Conservation (phyloP, 2,797 vertebrate genomes). For the Crenichthys baileyi region DNA sequence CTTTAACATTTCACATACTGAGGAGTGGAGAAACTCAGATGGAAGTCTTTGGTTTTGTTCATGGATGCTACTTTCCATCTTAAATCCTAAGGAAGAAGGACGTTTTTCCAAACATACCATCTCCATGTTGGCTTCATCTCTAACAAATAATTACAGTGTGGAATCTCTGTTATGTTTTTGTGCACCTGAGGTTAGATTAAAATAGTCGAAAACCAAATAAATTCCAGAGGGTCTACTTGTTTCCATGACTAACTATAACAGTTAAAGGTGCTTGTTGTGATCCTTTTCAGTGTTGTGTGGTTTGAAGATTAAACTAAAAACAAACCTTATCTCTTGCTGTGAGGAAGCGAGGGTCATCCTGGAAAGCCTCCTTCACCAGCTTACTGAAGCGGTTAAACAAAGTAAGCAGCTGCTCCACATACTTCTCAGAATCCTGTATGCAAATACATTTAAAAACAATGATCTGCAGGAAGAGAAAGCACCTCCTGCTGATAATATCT, state of each 20-base stretch:
- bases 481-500: background rate
- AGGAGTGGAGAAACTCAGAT: background rate
- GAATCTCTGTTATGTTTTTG: background rate
- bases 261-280: background rate
- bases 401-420: slow-evolving; percentile 94
- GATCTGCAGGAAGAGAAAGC: background rate
- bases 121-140: too few species aligned
- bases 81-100: background rate
- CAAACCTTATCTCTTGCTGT: slow-evolving; percentile 96
- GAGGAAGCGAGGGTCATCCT: slow-evolving; percentile 96
- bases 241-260: background rate
- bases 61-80: background rate
- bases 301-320: background rate
- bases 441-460: background rate
- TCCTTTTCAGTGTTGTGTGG: background rate
- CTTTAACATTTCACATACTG: background rate
- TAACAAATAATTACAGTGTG: too few species aligned
- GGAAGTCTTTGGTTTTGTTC: background rate
- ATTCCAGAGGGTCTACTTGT: background rate
- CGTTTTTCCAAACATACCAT: background rate
- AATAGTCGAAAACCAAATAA: background rate
- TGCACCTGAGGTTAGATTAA: background rate
- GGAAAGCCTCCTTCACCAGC: slow-evolving; percentile 97
- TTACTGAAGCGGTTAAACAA: slow-evolving; percentile 98
- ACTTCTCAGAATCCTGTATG: slow-evolving; percentile 95